Evolutionary conservation across 2,888 invertebrate genomes (phyloP), one percentile per base, ranked within the genome.

Genomic region (Metellina segmentata): DNA sequence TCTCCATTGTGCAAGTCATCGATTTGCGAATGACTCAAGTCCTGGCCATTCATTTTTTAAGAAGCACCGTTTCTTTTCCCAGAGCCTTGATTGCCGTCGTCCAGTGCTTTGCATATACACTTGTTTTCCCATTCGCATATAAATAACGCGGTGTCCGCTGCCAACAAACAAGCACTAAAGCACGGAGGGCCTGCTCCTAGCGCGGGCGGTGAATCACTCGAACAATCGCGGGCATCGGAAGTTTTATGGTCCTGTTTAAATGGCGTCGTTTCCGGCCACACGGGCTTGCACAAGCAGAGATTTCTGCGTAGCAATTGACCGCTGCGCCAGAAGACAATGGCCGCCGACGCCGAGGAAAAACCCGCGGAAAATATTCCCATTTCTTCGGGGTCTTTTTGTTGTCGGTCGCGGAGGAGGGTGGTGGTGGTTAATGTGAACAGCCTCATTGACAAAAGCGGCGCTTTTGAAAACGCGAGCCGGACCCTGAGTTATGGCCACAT

Each of bases 181-280:
- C 13, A 16, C 20, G 16, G 49, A 51, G 11, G 16, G 16, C 48
- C 20, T 20, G 8, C 20, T n/a, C 69, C 13, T 16, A 2, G 19
- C n/a, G 34, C 8, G 1, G 48, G n/a, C 69, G 81, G 48, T 48
- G 70, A 61, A 69, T 51, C 51, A 79, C n/a, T 52, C 81, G 20
- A 69, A 61, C 20, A 53, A 53, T n/a, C n/a, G 48, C 16, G 11
- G 16, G 7, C 11, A 52, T 6, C 34, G 16, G 48, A 48, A 51
- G 11, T 20, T 89, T 82, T 81, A 77, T 89, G 53, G 81, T 48
- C 34, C 34, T 34, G 34, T 34, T 72, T n/a, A 81, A 85, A 86
- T 79, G 75, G 72, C 90, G 85, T 85, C 90, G 86, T 75, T 90
- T 90, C 90, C 90, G 85, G 90, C 85, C 69, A 81, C 79, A 61